A percentile compares a stretch with the other conserved stretches of the same genome.
phyloP scores from a whole-genome alignment of 2,113 vertebrate species.

The Psilopsiagon aurifrons region DNA sequence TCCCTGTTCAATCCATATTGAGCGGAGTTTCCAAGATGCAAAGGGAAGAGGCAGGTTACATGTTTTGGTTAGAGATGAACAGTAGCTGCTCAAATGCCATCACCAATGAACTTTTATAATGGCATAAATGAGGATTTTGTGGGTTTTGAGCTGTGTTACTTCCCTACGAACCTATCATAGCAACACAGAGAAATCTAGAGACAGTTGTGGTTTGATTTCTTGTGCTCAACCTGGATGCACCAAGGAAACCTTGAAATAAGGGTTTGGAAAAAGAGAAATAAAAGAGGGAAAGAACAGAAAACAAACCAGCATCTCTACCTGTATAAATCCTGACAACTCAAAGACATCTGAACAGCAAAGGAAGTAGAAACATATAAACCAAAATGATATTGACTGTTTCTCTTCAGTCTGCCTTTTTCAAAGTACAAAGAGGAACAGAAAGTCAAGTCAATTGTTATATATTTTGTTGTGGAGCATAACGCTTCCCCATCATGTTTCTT shows the following conservation, averaged over 20 bases:
- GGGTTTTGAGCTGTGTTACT: not conserved
- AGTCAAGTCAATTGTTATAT: not conserved
- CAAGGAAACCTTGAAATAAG: not conserved
- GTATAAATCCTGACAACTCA: not conserved
- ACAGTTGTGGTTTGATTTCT: not conserved
- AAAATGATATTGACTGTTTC: not conserved
- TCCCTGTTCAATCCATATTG: not conserved
- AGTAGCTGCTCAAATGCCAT: not conserved
- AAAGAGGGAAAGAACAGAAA: not conserved
- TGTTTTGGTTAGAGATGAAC: not conserved
- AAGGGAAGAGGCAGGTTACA: not conserved
- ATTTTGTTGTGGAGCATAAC: not conserved
- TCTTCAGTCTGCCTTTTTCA: not conserved
- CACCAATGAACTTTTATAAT: not conserved
- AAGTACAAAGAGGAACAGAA: not conserved
- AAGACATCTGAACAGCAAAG: not conserved
- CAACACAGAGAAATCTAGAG: not conserved
- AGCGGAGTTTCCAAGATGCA: fast-evolving
- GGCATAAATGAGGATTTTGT: not conserved
- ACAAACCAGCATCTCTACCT: not conserved
- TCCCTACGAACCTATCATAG: too few species aligned
- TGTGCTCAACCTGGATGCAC: not conserved
- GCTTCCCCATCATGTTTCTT: not conserved
- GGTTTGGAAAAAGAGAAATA: not conserved
- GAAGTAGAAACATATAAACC: not conserved